Conservation (phyloP, 2,888 invertebrate species). For the Seira ritae region DNA sequence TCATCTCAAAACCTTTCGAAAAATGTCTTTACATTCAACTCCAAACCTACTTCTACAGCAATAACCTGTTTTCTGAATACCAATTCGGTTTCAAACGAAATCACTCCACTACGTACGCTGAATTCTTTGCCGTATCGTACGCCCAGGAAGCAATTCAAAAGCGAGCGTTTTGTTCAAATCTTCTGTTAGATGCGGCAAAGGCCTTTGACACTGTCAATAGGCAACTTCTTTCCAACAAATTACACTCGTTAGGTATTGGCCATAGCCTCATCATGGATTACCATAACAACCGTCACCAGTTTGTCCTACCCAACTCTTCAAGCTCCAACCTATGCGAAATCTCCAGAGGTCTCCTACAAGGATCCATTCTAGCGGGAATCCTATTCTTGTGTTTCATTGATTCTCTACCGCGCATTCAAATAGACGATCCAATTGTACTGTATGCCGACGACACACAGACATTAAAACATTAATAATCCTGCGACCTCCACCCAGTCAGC, state of each 20-base stretch:
- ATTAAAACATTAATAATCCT: conserved; percentile 4
- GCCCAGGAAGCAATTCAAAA: background rate
- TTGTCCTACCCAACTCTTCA: background rate
- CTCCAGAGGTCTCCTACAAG: background rate
- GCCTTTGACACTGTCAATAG: conserved; percentile 29
- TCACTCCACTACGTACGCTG: conserved; percentile 42
- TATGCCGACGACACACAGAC: background rate
- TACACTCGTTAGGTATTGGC: background rate
- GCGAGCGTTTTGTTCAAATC: background rate
- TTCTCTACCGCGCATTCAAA: background rate
- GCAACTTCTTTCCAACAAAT: background rate
- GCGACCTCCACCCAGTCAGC: background rate
- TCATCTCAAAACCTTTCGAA: conserved; percentile 43
- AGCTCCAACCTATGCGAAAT: background rate
- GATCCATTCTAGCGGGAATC: background rate
- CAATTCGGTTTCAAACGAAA: conserved; percentile 44
- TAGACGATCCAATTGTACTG: background rate
- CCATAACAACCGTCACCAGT: background rate
- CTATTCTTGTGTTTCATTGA: background rate
- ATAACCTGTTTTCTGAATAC: conserved; percentile 18
- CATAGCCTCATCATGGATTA: background rate
- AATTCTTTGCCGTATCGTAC: background rate
- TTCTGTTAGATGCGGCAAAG: conserved; percentile 45
- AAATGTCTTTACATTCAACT: conserved; percentile 43
- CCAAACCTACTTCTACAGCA: background rate